Evolutionary conservation across 2,113 vertebrate species (phyloP), one percentile per base, ranked within the genome.

Genomic region (Oxygymnocypris stewartii): DNA sequence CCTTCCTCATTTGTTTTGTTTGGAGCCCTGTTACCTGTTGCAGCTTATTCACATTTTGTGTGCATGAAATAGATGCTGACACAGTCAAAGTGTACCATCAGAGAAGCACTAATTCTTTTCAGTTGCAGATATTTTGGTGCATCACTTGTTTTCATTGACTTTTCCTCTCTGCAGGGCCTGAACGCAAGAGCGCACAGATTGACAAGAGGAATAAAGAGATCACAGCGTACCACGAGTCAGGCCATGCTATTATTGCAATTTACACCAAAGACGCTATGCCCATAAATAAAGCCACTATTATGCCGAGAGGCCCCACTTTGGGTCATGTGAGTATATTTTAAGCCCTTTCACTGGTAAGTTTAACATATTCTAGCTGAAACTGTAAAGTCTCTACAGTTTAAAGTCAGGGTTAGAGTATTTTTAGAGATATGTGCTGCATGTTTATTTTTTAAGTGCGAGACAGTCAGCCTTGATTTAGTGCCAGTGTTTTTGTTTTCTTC

Each of bases 261-360:
- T 99, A 97, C 86, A 99, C 97, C 87, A 99, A 98, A 94, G 97
- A 98, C 47, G 96, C 98, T 13, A 99, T 99, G 98, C 98, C 98
- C 0, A 99, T 99, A 89, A 99, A 99, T 93, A 99, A 99, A 92
- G 98, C 98, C 25, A 99, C 98, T 6, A 99, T 99, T 92, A 99
- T 99, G 98, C 98, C 98, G 25, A 92, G 98, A 85, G 98, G 98
- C 49, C 96, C 96, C 67, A 99, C 97, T 28, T 94, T 99, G 85
- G 98, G 98, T 89, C 98, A 99, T n/a, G 98, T 98, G 91, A 95
- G 95, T 89, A 76, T 86, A 59, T 31, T 25, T 51, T 49, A 49
- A 14, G 6, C 40, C 40, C 40, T 40, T 40, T 40, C 40, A 40
- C 40, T 40, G 40, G 40, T 7, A 40, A 40, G 6, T 40, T 40